Evolutionary conservation across 2,113 vertebrate species (phyloP).

Genomic region (Chloropsis cyanopogon): DNA sequence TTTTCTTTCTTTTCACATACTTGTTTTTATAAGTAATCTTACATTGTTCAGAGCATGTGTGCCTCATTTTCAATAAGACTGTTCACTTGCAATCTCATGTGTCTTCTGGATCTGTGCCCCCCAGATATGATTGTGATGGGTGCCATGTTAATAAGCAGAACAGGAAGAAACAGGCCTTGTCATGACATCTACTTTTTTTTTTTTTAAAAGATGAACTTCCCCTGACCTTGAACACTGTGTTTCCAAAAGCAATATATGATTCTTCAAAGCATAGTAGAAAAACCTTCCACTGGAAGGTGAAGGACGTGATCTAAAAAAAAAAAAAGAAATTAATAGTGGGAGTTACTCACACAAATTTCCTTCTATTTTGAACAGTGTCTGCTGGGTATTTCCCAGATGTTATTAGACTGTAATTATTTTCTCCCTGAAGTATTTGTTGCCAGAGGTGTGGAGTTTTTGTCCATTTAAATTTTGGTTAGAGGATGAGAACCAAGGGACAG

Average conservation of each 20-base stretch:
- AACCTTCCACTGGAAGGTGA: not conserved
- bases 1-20: not conserved
- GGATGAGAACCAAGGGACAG: not conserved
- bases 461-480: not conserved
- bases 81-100: not conserved
- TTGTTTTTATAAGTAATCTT: not conserved
- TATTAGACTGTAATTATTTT: not conserved
- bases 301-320: not conserved
- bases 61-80: not conserved
- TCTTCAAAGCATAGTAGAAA: not conserved
- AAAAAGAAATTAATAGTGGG: not conserved
- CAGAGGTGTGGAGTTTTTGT: not conserved
- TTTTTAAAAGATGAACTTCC: not conserved
- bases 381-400: not conserved
- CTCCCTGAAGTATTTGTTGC: not conserved
- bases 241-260: not conserved
- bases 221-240: not conserved
- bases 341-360: not conserved
- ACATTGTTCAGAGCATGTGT: not conserved
- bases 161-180: conserved; percentile 30
- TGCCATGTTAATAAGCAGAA: not conserved
- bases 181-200: not conserved
- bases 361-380: not conserved
- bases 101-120: not conserved
- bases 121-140: not conserved